Evolutionary conservation across 1,140 invertebrate species (phyloP).

Genomic region (Drosophila micromelanica): DNA sequence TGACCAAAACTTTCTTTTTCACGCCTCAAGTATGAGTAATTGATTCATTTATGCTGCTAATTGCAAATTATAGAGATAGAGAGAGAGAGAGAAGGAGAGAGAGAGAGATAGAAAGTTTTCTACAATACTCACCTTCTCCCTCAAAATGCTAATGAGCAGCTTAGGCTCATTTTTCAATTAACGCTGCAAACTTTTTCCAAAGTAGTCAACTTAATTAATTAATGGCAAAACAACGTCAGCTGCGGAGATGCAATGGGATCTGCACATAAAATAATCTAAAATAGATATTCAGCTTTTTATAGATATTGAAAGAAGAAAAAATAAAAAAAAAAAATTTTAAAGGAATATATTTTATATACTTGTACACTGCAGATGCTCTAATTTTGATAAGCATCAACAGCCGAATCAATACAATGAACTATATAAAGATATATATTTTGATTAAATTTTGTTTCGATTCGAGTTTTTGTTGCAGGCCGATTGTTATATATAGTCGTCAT

Average conservation of each 20-base stretch:
- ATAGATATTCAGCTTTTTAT: neutral
- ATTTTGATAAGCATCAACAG: too few species aligned
- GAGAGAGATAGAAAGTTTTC: neutral
- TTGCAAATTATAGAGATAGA: conserved; percentile 48
- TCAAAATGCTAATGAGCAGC: conserved; percentile 75
- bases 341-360: too few species aligned
- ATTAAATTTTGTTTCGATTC: too few species aligned
- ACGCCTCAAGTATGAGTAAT: conserved; percentile 81
- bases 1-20: conserved; percentile 68
- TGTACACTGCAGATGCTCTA: too few species aligned
- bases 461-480: too few species aligned
- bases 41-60: conserved; percentile 74
- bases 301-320: too few species aligned
- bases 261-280: neutral
- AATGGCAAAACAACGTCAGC: conserved; percentile 59
- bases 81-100: too few species aligned
- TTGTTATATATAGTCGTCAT: too few species aligned
- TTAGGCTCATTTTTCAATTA: conserved; percentile 81
- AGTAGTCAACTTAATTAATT: conserved; percentile 65
- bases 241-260: conserved; percentile 26
- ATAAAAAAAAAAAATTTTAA: too few species aligned
- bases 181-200: conserved; percentile 35
- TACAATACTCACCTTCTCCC: neutral
- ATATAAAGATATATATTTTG: too few species aligned
- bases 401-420: too few species aligned